These are phyloP conservation scores for Chironomus tentans DNA, from an alignment of 2,888 invertebrate genomes.

Conservation along the genomic window DNA sequence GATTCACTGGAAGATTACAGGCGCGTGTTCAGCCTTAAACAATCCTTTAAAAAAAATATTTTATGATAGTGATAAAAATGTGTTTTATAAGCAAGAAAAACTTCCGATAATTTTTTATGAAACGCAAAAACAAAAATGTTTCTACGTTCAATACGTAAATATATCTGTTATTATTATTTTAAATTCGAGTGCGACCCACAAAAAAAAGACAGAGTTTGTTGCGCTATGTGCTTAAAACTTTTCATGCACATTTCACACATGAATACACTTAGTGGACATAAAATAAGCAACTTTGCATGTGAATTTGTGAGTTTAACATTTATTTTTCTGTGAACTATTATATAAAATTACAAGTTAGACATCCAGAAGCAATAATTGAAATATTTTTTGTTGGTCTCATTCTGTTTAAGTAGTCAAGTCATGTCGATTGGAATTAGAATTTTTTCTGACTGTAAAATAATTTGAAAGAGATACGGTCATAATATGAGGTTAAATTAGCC, in stretches of 20 bases:
- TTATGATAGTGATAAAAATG: neutral
- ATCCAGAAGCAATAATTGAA: neutral
- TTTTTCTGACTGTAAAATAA: neutral
- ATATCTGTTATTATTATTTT: neutral
- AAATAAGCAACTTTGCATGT: neutral
- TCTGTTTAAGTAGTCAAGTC: neutral
- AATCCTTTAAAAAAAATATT: neutral
- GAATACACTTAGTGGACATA: neutral
- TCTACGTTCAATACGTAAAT: neutral
- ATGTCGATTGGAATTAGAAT: neutral
- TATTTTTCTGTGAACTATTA: neutral
- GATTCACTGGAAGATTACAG: no score
- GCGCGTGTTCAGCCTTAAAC: no score
- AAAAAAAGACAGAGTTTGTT: neutral
- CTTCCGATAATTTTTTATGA: neutral
- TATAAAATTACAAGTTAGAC: neutral
- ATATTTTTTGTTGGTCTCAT: neutral
- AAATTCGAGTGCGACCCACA: neutral
- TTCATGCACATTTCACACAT: neutral
- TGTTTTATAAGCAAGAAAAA: neutral
- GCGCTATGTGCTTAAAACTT: neutral
- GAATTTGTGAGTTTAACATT: neutral
- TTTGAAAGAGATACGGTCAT: no score
- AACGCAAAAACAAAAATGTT: neutral
- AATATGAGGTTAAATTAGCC: no score